Evolutionary conservation across 2,888 invertebrate genomes (phyloP), one percentile per base, ranked within the genome.

Genomic region (Callimorpha dominula): DNA sequence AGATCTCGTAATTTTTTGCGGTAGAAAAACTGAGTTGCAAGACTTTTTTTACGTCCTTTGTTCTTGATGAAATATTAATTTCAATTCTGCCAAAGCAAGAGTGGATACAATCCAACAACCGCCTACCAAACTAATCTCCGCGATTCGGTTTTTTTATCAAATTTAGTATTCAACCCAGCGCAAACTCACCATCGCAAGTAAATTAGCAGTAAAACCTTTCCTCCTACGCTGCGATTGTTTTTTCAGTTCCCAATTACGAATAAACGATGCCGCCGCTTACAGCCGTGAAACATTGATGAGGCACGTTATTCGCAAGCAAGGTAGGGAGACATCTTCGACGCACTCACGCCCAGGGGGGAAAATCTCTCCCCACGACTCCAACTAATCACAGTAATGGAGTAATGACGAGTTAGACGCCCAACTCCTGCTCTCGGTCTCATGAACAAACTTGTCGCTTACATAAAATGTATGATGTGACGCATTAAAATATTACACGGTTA

Each of bases 241-340:
- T 93, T 93, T 90, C 91, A 89, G 87, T 91, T 93, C 86, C 89
- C 91, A 92, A 92, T 94, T 92, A 93, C 88, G 89, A 88, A 89
- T 91, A 92, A 93, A 90, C 88, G 90, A 88, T 86, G 86, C 89
- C 85, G 86, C 86, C 90, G 90, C 88, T 92, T 91, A 89, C 89
- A 82, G 83, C 84, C 87, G 88, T 94, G 94, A 92, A 95, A 94
- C 90, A 94, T 95, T 94, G 91, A 95, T 95, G 92, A 93, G 90
- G 70, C 75, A 82, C 79, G 85, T 90, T 90, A 89, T 87, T 86
- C 87, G 84, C 75, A 81, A 82, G 81, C 81, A 79, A 77, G 74
- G 75, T 76, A 77, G 80, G 79, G 77, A 82, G 81, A 80, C 70
- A 74, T 74, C 70, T 72, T 75, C 75, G 75, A 70, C 69, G 60